A percentile compares a stretch with the other conserved stretches of the same genome.
These are phyloP conservation scores for Blastobasis lacticolella DNA, from an alignment of 2,888 invertebrate species.

Conservation along the genomic window DNA sequence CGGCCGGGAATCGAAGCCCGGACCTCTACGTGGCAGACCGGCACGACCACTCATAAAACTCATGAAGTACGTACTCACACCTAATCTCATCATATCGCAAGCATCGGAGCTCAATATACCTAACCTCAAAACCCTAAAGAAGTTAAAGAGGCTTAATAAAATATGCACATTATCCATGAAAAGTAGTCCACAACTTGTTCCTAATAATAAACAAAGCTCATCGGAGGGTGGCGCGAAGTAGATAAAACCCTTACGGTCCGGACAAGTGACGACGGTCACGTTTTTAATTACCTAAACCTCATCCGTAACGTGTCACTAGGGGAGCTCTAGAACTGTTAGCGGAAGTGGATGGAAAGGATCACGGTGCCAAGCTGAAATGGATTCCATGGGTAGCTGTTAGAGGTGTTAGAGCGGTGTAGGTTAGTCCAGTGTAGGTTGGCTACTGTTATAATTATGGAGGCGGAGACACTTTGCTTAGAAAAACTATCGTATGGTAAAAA, in stretches of 20 bases:
- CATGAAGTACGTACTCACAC: no score
- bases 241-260: slow-evolving; percentile 60
- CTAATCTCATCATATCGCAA: no score
- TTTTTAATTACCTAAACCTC: slow-evolving; percentile 68
- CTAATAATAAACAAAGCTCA: slow-evolving; percentile 58
- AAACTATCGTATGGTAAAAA: neutral
- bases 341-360: neutral
- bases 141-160: no score
- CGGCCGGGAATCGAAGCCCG: no score
- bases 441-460: neutral
- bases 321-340: slow-evolving; percentile 15
- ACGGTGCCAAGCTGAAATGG: neutral
- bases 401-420: neutral
- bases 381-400: neutral
- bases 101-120: no score
- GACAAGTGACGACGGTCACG: slow-evolving; percentile 73
- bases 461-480: neutral
- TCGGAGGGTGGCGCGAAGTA: slow-evolving; percentile 47
- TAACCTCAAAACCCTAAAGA: no score
- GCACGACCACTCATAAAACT: no score
- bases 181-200: slow-evolving; percentile 14
- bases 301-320: slow-evolving; percentile 57
- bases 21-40: no score
- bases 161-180: no score
- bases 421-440: neutral